Percentiles rank a stretch among this genome's conserved stretches.
Conservation (phyloP, 2,888 invertebrate genomes). For the Agonopterix alstromeriana region DNA sequence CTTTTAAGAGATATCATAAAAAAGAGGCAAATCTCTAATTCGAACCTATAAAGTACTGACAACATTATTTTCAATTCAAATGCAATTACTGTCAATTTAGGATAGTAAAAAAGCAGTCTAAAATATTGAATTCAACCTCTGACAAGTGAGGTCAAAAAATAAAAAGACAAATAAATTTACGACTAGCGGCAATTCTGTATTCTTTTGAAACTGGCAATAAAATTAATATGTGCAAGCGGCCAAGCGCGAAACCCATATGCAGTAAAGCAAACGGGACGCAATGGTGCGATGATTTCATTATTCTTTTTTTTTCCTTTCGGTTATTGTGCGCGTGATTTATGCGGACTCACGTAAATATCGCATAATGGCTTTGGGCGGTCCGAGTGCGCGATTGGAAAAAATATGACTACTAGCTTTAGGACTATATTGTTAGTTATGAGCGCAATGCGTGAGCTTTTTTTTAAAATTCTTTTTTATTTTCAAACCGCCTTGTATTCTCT, state of each 20-base stretch:
- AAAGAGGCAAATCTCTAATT: too few relatives aligned
- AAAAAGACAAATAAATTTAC: conserved; percentile 20
- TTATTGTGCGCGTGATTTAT: conserved; percentile 41
- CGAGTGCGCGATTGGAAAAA: conserved; percentile 11
- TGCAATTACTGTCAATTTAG: too few relatives aligned
- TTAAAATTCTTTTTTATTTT: too few relatives aligned
- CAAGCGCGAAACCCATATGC: conserved; percentile 47
- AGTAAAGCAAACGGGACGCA: conserved; percentile 38
- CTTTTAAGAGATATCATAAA: too few relatives aligned
- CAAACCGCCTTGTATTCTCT: too few relatives aligned
- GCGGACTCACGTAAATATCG: conserved; percentile 45
- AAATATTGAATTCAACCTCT: too few relatives aligned
- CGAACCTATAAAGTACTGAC: too few relatives aligned
- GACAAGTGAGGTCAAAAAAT: not conserved
- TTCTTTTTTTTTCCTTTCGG: conserved; percentile 26
- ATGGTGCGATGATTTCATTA: conserved; percentile 43
- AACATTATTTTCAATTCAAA: too few relatives aligned
- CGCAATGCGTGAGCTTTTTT: too few relatives aligned
- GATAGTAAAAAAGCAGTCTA: too few relatives aligned
- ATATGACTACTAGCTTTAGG: conserved; percentile 1
- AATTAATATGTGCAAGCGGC: conserved; percentile 49
- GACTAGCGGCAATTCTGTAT: conserved; percentile 28
- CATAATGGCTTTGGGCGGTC: conserved; percentile 20
- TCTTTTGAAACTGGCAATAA: conserved; percentile 29
- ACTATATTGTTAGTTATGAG: not conserved